Conservation (phyloP, 2,113 vertebrate genomes). For the Spheniscus mendiculus region DNA sequence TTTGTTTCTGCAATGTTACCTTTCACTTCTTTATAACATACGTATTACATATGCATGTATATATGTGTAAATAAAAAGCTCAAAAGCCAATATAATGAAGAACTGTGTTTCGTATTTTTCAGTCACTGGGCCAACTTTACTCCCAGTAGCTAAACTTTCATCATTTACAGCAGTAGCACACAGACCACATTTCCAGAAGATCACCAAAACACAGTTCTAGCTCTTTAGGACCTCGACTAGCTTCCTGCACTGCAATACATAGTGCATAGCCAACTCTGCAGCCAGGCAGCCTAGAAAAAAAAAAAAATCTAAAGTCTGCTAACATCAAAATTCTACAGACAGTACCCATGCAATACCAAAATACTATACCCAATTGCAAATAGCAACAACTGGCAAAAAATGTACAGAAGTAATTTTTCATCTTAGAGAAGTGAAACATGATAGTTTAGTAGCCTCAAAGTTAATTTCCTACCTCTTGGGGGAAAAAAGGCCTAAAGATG, state of each 20-base stretch:
- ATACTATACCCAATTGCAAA: not conserved
- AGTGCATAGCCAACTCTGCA: not conserved
- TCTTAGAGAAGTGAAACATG: not conserved
- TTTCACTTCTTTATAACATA: not conserved
- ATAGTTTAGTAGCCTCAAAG: not conserved
- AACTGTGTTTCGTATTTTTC: not conserved
- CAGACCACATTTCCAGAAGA: not conserved
- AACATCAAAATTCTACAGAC: not conserved
- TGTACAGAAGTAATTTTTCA: not conserved
- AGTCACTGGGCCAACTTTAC: not conserved
- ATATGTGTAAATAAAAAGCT: not conserved
- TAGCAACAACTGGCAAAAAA: not conserved
- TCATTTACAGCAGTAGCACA: not conserved
- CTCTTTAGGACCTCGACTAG: not conserved
- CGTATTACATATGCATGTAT: not conserved
- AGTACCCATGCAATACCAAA: not conserved
- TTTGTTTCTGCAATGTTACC: not conserved
- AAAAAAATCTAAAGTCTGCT: not conserved
- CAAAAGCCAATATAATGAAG: not conserved
- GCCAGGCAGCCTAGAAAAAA: not conserved
- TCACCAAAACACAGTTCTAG: not conserved
- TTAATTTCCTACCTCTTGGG: not conserved
- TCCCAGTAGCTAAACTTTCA: not conserved
- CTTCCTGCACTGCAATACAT: not conserved
- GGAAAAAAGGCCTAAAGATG: not conserved